Conservation (phyloP, 2,888 invertebrate genomes). For the Thumatha senex region DNA sequence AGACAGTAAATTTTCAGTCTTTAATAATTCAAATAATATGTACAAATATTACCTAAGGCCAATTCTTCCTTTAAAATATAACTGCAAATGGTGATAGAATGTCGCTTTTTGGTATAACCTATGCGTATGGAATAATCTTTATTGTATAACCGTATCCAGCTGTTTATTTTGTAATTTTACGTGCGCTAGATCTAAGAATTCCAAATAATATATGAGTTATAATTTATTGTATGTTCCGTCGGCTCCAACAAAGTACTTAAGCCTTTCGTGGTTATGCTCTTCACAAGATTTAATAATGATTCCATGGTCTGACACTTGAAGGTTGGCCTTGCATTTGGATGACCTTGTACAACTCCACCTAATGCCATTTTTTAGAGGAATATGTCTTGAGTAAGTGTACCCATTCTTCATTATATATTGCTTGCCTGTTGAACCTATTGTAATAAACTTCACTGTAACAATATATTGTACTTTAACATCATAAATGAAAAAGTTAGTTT, state of each 20-base stretch:
- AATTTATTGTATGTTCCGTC: conserved; percentile 6
- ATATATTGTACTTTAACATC: neutral
- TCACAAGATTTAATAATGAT: conserved; percentile 3
- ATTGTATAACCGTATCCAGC: too few species aligned
- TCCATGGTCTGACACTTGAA: conserved; percentile 18
- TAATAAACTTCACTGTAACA: conserved; percentile 9
- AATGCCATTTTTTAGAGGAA: conserved; percentile 22
- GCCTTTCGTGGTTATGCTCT: conserved; percentile 7
- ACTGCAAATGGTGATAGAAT: too few species aligned
- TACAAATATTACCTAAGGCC: too few species aligned
- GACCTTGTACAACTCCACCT: conserved; percentile 42
- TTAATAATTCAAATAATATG: too few species aligned
- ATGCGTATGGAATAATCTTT: too few species aligned
- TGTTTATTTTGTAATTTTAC: too few species aligned
- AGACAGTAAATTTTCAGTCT: too few species aligned
- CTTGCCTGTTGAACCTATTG: conserved; percentile 3
- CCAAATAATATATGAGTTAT: too few species aligned
- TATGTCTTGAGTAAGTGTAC: conserved; percentile 28
- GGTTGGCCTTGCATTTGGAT: conserved; percentile 33
- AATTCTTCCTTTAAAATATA: too few species aligned
- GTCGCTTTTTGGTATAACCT: too few species aligned
- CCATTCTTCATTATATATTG: conserved; percentile 9
- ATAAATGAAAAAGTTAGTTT: too few species aligned
- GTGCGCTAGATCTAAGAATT: too few species aligned
- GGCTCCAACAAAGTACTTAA: conserved; percentile 7